Base-by-base conservation (phyloP, 1,140 invertebrate species). In the Hyposmocoma kahamanoa region DNA sequence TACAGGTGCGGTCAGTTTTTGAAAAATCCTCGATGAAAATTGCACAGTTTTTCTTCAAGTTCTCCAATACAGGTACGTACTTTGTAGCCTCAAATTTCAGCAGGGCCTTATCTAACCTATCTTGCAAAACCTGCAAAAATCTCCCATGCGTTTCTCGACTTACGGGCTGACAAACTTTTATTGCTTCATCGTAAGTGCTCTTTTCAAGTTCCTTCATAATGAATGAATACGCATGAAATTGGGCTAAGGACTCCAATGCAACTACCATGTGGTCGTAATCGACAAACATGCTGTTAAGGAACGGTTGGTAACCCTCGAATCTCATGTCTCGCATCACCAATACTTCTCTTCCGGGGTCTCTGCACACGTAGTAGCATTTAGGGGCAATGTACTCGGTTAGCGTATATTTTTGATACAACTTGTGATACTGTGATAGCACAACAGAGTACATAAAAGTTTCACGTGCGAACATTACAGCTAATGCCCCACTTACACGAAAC, bases 321-420 rank as follows among this genome's bases (percentile, higher is more conserved):
- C 65, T 67, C 75, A 84, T 81, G 44, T 82, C 72, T 43, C 81
- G 57, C 59, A 82, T 62, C 10, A 59, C 72, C 47, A 82, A 62
- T 13, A 54, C 64, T 53, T 84, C 80, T 34, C 73, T 68, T 50
- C 76, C 76, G 56, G 79, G 73, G 11, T 72, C 63, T 3, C 60
- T 54, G 22, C 64, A 56, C n/a, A 67, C 47, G 42, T 67, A 78
- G 52, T 79, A 82, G 42, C 73, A 74, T 10, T 55, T 53, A 21
- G 81, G 81, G 38, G 74, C 66, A 13, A 69, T 22, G 41, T 57
- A 70, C 19, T 57, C 53, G 8, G 21, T 4, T 42, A 38, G 9
- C 0, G 47, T 20, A 22, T 56, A 38, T 19, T 22, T 15, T 28
- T 50, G 41, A 51, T 67, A 69, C 22, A 78, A 41, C 22, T 72